These are phyloP conservation scores for Gymnarchus niloticus DNA, from an alignment of 2,113 vertebrate genomes.

Conservation along the genomic window DNA sequence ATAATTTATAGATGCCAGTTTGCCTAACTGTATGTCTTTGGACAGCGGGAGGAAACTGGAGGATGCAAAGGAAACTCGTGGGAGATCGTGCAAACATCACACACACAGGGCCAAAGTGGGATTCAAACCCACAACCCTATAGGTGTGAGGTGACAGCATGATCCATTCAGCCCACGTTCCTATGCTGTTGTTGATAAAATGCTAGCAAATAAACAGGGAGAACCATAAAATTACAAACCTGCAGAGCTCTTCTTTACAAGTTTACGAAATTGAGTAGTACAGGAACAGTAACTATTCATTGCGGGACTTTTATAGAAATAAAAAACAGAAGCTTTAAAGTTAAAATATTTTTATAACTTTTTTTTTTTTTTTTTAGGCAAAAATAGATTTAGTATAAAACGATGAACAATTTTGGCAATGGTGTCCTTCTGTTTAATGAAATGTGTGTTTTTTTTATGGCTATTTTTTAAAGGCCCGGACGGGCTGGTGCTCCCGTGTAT, in stretches of 20 bases:
- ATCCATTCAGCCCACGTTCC: no score
- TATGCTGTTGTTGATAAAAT: neutral
- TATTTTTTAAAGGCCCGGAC: conserved; percentile 18
- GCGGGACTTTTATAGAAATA: neutral
- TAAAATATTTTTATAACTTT: no score
- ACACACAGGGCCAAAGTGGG: neutral
- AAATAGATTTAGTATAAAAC: no score
- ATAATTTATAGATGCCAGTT: neutral
- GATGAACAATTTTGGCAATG: neutral
- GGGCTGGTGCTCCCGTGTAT: conserved; percentile 26
- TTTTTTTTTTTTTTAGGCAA: no score
- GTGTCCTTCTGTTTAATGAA: neutral
- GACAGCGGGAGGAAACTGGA: neutral
- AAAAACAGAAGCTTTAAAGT: neutral
- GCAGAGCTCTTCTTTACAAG: neutral
- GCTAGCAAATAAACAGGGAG: neutral
- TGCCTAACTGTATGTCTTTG: neutral
- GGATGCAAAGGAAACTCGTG: neutral
- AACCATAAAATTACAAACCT: neutral
- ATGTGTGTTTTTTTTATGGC: neutral
- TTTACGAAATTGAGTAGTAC: neutral
- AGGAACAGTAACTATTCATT: neutral
- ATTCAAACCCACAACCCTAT: neutral
- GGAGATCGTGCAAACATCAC: neutral
- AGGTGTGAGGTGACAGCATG: neutral